A percentile compares a stretch with the other conserved stretches of the same genome.
Evolutionary conservation across 2,888 invertebrate genomes (phyloP).

Genomic region (Formica aserva): DNA sequence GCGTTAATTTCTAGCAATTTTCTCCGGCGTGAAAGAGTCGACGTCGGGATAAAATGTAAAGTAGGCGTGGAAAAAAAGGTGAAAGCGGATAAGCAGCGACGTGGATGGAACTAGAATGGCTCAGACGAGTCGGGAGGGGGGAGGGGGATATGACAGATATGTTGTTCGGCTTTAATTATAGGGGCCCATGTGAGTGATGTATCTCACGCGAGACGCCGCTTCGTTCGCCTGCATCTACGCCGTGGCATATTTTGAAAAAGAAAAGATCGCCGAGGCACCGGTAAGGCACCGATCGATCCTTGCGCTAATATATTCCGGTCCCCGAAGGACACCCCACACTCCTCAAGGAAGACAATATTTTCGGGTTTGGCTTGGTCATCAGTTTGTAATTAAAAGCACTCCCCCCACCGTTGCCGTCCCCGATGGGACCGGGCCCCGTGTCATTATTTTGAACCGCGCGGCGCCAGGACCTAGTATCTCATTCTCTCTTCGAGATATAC

Average conservation of each 20-base stretch:
- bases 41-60: constrained; percentile 63
- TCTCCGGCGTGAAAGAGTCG: constrained; percentile 51
- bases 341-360: constrained; percentile 83
- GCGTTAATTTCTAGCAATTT: constrained; percentile 49
- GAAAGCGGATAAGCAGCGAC: constrained; percentile 66
- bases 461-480: constrained; percentile 84
- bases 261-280: constrained; percentile 64
- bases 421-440: constrained; percentile 82
- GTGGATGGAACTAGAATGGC: constrained; percentile 68
- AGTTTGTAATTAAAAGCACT: constrained; percentile 85
- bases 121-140: constrained; percentile 56
- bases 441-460: constrained; percentile 84
- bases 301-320: constrained; percentile 74
- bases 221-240: constrained; percentile 59
- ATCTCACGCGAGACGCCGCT: constrained; percentile 69
- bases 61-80: constrained; percentile 61
- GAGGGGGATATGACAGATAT: constrained; percentile 71
- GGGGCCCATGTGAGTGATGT: constrained; percentile 60
- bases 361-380: constrained; percentile 85
- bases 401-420: constrained; percentile 61
- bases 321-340: constrained; percentile 69
- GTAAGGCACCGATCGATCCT: constrained; percentile 74
- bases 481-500: constrained; percentile 79
- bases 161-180: constrained; percentile 74
- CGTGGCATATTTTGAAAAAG: constrained; percentile 63